Evolutionary conservation across 2,888 invertebrate species (phyloP), one percentile per base, ranked within the genome.

Genomic region (Neocrepidodera transversa): DNA sequence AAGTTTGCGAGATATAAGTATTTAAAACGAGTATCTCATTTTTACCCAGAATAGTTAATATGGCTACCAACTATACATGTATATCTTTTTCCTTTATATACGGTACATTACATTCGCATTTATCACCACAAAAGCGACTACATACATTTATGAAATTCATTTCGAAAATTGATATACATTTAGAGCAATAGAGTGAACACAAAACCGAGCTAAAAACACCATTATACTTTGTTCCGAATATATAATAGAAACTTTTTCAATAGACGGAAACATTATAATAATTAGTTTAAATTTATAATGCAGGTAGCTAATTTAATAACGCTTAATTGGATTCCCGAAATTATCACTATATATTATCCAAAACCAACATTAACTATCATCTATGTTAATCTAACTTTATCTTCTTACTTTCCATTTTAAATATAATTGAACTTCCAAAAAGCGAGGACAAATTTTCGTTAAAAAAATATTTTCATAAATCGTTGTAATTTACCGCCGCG

Each of bases 401-500:
- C 20, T 20, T 32, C 32, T 53, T 43, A 43, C n/a, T n/a, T 43
- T 43, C 53, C 53, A 53, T 42, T 43, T 43, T 10, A 23, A 23
- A 53, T 28, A n/a, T 53, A 53, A 53, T 32, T 32, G 53, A 32
- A 43, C 18, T 53, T 18, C 23, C 11, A 43, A 32, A 11, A 23
- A 30, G 13, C 20, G 14, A 35, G 43, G 53, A 18, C 18, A 30
- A 52, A 30, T 52, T 52, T 42, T 40, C 23, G 26, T 30, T n/a
- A 17, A n/a, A 40, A 28, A 52, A 52, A 52, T 52, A 52, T 42
- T 52, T 40, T 42, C 20, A 51, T 32, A 32, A 49, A 42, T 28
- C 40, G 17, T 52, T 52, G 20, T 53, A 53, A 43, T 53, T 43
- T 43, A 53, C 52, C 43, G 53, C 43, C 20, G 6, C 20, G 53